Conservation (phyloP, 2,113 vertebrate genomes). For the Corythaixoides concolor region DNA sequence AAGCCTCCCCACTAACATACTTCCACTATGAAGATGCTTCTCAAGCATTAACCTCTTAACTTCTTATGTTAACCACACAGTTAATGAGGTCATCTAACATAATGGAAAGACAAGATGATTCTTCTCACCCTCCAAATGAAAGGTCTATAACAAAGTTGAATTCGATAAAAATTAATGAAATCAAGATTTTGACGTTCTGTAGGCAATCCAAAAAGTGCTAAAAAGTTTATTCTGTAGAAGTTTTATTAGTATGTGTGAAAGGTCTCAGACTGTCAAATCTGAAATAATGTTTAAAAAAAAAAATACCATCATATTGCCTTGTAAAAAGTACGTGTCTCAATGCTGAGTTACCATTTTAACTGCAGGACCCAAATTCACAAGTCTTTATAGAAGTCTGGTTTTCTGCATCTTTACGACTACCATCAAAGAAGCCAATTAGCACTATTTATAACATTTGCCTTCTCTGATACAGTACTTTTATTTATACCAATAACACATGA, state of each 20-base stretch:
- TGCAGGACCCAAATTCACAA: background rate
- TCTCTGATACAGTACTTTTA: background rate
- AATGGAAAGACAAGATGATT: background rate
- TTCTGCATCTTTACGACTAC: background rate
- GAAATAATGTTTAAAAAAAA: background rate
- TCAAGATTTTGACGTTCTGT: background rate
- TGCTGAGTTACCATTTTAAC: background rate
- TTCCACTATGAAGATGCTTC: background rate
- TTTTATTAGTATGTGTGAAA: background rate
- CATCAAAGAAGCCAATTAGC: background rate
- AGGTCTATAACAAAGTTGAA: background rate
- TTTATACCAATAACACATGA: background rate
- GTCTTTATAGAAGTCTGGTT: background rate
- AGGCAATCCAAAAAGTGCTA: background rate
- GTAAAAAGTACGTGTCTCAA: background rate
- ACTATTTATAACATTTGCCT: background rate
- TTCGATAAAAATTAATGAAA: background rate
- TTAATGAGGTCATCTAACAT: background rate
- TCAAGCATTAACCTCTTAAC: background rate
- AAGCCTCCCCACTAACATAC: background rate
- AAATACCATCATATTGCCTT: background rate
- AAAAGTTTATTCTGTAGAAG: background rate
- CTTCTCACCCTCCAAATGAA: background rate
- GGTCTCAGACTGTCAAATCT: background rate
- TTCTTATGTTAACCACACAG: background rate